A percentile compares a stretch with the other conserved stretches of the same genome.
These are phyloP conservation scores for Euproctis similis DNA, from an alignment of 2,888 invertebrate species.

Conservation along the genomic window DNA sequence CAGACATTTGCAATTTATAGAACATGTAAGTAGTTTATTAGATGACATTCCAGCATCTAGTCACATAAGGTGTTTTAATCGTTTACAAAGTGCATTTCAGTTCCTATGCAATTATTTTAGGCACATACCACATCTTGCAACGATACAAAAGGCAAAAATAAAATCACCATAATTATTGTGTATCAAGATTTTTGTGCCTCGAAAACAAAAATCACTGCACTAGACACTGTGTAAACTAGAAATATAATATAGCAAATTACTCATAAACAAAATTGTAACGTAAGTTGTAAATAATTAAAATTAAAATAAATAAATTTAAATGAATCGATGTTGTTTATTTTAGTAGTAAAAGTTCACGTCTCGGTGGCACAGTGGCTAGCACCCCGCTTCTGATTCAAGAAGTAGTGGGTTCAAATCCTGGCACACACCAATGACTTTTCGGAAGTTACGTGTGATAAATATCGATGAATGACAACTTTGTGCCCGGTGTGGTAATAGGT, in stretches of 20 bases:
- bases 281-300: slow-evolving; percentile 71
- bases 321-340: too few species aligned
- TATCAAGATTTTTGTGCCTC: slow-evolving; percentile 43
- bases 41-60: slow-evolving; percentile 65
- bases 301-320: slow-evolving; percentile 33
- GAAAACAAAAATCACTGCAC: slow-evolving; percentile 40
- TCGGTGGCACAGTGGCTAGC: too few species aligned
- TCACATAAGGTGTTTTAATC: slow-evolving; percentile 45
- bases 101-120: slow-evolving; percentile 23
- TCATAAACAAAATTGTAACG: slow-evolving; percentile 48
- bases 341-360: too few species aligned
- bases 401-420: too few species aligned
- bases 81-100: slow-evolving; percentile 23
- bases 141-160: slow-evolving; percentile 4
- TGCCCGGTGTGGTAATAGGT: too few species aligned
- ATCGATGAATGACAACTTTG: too few species aligned
- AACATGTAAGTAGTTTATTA: slow-evolving; percentile 33
- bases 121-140: slow-evolving; percentile 9
- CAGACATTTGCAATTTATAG: too few species aligned
- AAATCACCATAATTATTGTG: slow-evolving; percentile 21
- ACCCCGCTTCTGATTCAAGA: too few species aligned
- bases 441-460: too few species aligned
- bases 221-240: too few species aligned
- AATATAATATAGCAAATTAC: slow-evolving; percentile 47
- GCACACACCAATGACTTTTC: too few species aligned